Conservation (phyloP, 2,888 invertebrate species). For the Scaptomyza cyrtandrae region DNA sequence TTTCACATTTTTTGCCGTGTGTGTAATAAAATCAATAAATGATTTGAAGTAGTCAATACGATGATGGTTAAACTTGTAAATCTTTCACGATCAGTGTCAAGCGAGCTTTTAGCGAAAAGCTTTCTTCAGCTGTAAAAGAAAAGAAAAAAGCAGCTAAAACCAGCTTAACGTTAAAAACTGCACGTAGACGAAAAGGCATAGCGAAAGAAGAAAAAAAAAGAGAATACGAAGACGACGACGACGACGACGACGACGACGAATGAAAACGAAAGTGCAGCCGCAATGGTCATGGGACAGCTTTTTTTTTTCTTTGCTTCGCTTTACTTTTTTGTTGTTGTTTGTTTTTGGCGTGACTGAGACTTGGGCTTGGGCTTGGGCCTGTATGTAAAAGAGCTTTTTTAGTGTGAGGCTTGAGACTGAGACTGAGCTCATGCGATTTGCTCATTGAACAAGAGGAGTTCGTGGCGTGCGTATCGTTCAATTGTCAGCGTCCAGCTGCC, state of each 20-base stretch:
- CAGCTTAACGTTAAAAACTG: slow-evolving; percentile 33
- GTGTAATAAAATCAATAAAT: slow-evolving; percentile 13
- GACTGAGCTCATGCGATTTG: slow-evolving; percentile 58
- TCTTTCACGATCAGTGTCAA: slow-evolving; percentile 40
- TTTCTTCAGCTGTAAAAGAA: slow-evolving; percentile 1
- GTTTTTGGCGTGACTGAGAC: slow-evolving; percentile 22
- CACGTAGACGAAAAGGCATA: slow-evolving; percentile 31
- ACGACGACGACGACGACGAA: slow-evolving; percentile 25
- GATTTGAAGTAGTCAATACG: slow-evolving; percentile 19
- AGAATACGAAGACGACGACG: not conserved
- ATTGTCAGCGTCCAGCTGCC: slow-evolving; percentile 31
- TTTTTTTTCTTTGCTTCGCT: not conserved
- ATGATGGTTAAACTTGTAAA: slow-evolving; percentile 47
- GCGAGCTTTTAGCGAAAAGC: slow-evolving; percentile 35
- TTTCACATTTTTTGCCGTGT: not conserved
- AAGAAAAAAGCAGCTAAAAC: slow-evolving; percentile 16
- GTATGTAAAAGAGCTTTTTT: slow-evolving; percentile 40
- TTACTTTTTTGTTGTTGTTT: not conserved
- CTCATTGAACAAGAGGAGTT: slow-evolving; percentile 79
- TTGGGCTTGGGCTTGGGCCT: slow-evolving; percentile 18
- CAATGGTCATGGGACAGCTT: slow-evolving; percentile 27
- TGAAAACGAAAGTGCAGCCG: slow-evolving; percentile 73
- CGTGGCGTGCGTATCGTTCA: slow-evolving; percentile 71
- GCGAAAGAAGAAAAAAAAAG: slow-evolving; percentile 2
- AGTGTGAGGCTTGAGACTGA: slow-evolving; percentile 40